Evolutionary conservation across 2,113 vertebrate species (phyloP).

Genomic region (Mesoclemmys tuberculata): DNA sequence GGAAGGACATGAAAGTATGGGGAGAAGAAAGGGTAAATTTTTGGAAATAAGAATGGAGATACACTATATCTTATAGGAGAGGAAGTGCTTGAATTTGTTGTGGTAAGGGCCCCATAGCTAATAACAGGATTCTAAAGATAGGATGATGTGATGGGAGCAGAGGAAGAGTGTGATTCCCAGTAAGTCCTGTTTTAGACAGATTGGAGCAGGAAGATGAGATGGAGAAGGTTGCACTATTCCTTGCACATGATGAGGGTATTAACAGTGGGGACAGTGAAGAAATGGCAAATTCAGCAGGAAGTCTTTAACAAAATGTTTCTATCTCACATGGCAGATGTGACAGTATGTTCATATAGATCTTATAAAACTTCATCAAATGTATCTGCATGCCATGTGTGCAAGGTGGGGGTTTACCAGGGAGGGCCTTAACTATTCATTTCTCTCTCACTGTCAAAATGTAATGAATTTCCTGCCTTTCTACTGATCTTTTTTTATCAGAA

Average conservation of each 20-base stretch:
- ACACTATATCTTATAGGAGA: neutral
- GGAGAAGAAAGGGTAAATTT: neutral
- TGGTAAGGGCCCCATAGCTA: neutral
- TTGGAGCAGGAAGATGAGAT: neutral
- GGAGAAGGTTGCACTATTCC: neutral
- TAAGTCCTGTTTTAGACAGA: neutral
- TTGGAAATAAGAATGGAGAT: neutral
- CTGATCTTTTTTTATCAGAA: neutral
- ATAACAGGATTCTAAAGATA: neutral
- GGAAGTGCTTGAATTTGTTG: neutral
- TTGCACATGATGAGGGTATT: neutral
- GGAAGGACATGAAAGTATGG: neutral
- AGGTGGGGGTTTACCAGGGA: neutral
- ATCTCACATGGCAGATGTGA: neutral
- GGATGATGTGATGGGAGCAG: neutral
- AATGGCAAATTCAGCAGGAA: neutral
- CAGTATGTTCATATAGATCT: neutral
- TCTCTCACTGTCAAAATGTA: neutral
- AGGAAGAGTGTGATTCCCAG: neutral
- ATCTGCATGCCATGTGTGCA: neutral
- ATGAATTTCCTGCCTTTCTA: neutral
- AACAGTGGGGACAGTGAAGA: neutral
- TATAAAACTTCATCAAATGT: neutral
- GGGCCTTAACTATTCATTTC: neutral
- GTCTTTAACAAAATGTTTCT: neutral